phyloP scores from a whole-genome alignment of 1,140 invertebrate genomes.

The Proctacanthus coquilletti region DNA sequence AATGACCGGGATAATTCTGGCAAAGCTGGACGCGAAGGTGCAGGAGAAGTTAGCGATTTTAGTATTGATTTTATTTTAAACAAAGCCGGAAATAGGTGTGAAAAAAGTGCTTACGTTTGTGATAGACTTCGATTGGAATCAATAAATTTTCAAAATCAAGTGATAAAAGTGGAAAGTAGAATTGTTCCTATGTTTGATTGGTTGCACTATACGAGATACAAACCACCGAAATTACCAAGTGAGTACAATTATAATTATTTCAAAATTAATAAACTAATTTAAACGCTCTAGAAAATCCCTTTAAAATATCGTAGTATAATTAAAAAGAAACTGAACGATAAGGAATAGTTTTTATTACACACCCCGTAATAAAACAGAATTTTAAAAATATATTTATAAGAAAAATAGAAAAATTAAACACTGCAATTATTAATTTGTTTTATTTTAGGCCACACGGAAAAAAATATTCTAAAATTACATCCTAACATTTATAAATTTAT shows the following conservation, averaged over 20 bases:
- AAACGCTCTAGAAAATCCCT: neutral
- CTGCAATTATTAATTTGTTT: too few relatives aligned
- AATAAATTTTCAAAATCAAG: neutral
- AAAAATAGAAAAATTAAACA: neutral
- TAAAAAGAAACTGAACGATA: too few relatives aligned
- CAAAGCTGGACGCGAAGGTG: too few relatives aligned
- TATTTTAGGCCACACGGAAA: too few relatives aligned
- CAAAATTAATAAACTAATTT: neutral
- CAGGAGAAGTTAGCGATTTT: conserved; percentile 31
- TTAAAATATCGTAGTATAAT: neutral
- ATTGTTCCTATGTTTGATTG: conserved; percentile 34
- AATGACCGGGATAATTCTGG: too few relatives aligned
- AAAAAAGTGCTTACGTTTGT: conserved; percentile 1
- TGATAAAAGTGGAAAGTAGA: neutral
- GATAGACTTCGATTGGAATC: conserved; percentile 2
- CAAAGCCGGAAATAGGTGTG: conserved; percentile 29
- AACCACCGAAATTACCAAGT: conserved; percentile 53
- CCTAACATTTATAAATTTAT: too few relatives aligned
- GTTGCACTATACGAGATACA: conserved; percentile 57
- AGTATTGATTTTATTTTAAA: conserved; percentile 37
- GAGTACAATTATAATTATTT: conserved; percentile 21
- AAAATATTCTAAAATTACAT: too few relatives aligned
- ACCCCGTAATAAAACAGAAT: neutral
- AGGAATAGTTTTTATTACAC: too few relatives aligned
- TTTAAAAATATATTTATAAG: neutral